Evolutionary conservation across 2,888 invertebrate genomes (phyloP).

Genomic region (Conomelus anceps): DNA sequence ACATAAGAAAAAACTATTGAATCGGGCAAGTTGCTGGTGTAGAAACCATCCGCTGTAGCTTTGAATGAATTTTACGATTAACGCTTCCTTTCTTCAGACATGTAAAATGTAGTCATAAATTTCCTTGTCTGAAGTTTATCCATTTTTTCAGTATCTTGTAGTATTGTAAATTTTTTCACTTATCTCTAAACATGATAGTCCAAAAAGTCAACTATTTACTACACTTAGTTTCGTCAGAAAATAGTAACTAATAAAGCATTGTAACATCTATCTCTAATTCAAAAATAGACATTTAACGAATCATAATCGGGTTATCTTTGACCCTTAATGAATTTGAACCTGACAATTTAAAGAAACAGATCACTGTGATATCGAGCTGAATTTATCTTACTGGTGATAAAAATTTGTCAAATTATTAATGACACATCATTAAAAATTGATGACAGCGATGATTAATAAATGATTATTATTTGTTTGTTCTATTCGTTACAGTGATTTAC

Average conservation of each 20-base stretch:
- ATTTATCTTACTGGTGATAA: background rate
- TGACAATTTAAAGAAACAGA: background rate
- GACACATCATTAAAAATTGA: background rate
- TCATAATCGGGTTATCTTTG: background rate
- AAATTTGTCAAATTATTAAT: background rate
- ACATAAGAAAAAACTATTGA: too few relatives aligned
- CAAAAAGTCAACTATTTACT: background rate
- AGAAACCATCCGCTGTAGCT: too few relatives aligned
- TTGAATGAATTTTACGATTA: too few relatives aligned
- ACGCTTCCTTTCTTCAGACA: too few relatives aligned
- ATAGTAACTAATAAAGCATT: background rate
- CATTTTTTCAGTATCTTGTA: background rate
- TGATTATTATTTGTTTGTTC: too few relatives aligned
- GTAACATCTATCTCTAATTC: too few relatives aligned
- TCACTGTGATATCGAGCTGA: background rate
- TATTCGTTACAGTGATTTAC: background rate
- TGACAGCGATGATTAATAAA: too few relatives aligned
- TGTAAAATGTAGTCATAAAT: too few relatives aligned
- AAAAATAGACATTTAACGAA: background rate
- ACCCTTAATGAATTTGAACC: background rate
- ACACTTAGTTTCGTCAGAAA: background rate
- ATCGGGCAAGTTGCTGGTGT: too few relatives aligned
- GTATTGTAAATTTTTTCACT: background rate
- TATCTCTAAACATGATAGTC: too few relatives aligned
- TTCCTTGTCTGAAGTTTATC: too few relatives aligned